A percentile compares a stretch with the other conserved stretches of the same genome.
phyloP scores from a whole-genome alignment of 2,888 invertebrate genomes.

The Capitulum mitella region DNA sequence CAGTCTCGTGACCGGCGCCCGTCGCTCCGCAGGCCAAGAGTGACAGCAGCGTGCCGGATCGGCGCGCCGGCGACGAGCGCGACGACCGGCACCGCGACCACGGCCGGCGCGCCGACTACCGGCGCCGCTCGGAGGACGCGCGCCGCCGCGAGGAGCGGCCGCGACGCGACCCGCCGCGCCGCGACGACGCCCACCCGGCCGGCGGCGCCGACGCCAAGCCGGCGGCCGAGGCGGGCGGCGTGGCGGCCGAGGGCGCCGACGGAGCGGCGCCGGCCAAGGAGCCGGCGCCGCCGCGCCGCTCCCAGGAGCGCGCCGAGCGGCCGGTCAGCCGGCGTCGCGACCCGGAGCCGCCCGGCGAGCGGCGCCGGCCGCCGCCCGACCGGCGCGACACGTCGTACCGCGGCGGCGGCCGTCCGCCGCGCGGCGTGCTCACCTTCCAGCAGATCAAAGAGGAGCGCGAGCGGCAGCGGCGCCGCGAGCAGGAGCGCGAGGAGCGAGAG shows the following conservation, averaged over 20 bases:
- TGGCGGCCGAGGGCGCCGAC: slow-evolving; percentile 6
- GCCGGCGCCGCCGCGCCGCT: background rate
- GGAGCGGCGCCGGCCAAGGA: slow-evolving; percentile 16
- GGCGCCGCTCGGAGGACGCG: background rate
- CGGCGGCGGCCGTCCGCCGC: background rate
- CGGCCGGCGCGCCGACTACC: slow-evolving; percentile 23
- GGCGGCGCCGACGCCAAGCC: background rate
- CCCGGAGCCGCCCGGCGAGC: background rate
- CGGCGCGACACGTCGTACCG: background rate
- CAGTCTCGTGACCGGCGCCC: background rate
- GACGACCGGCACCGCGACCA: slow-evolving; percentile 24
- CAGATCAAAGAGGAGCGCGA: slow-evolving; percentile 60
- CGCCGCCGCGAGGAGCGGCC: slow-evolving; percentile 26
- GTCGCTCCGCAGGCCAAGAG: slow-evolving; percentile 23
- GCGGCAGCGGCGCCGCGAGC: slow-evolving; percentile 63
- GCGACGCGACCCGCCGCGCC: background rate
- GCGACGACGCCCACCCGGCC: no score
- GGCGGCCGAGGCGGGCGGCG: background rate
- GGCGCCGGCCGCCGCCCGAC: background rate
- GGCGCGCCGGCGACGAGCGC: slow-evolving; percentile 5
- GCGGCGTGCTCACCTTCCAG: slow-evolving; percentile 1
- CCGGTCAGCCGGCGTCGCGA: slow-evolving; percentile 14
- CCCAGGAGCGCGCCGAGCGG: background rate
- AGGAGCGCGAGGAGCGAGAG: slow-evolving; percentile 55
- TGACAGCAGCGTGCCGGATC: slow-evolving; percentile 26